Percentiles rank a stretch among this genome's conserved stretches.
phyloP scores from a whole-genome alignment of 1,140 invertebrate species.

The Drosophila takahashii region DNA sequence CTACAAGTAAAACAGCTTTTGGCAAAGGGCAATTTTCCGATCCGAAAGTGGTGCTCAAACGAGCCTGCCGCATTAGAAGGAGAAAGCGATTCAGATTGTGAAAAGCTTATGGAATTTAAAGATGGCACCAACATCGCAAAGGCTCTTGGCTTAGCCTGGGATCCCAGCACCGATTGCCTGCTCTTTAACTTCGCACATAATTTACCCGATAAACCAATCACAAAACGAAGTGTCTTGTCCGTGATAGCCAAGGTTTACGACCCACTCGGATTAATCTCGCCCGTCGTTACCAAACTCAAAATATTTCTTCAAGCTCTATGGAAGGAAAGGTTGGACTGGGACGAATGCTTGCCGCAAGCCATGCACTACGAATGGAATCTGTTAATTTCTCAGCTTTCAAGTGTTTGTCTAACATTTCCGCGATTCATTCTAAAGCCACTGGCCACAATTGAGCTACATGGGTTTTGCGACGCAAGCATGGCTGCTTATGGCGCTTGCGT shows the following conservation, averaged over 20 bases:
- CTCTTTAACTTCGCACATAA: not conserved
- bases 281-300: not conserved
- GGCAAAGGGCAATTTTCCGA: too few species aligned
- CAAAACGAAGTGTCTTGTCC: not conserved
- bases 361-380: not conserved
- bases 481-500: too few species aligned
- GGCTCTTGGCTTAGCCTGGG: not conserved
- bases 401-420: not conserved
- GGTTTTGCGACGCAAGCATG: too few species aligned
- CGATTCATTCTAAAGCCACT: not conserved
- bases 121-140: not conserved
- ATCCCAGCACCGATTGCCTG: not conserved
- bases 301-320: not conserved
- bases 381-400: not conserved
- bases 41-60: too few species aligned
- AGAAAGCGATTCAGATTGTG: not conserved
- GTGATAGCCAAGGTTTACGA: slow-evolving; percentile 1
- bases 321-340: not conserved
- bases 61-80: not conserved
- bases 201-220: not conserved
- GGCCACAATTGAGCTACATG: too few species aligned
- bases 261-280: not conserved
- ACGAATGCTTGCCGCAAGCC: not conserved
- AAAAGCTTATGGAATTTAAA: not conserved
- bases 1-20: too few species aligned